Conservation (phyloP, 2,797 vertebrate genomes). For the Hypotaenidia philippensis region DNA sequence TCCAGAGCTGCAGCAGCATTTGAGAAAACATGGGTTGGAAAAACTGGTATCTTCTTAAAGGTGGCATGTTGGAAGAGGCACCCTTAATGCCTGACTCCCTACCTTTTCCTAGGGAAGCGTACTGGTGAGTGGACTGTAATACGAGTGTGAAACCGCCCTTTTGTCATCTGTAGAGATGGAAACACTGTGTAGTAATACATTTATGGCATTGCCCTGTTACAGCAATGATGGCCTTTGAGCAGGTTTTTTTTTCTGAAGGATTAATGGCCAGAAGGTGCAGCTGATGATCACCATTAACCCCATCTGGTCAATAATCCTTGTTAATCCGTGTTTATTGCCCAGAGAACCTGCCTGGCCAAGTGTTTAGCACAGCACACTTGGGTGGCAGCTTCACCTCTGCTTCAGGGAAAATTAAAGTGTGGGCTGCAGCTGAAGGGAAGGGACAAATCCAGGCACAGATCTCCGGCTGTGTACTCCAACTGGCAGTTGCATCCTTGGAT, state of each 20-base stretch:
- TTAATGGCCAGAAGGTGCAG: conserved; percentile 65
- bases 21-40: background rate
- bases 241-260: conserved; percentile 11
- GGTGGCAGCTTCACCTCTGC: background rate
- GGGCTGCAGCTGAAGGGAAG: background rate
- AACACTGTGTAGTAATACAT: background rate
- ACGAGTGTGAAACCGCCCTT: background rate
- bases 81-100: background rate
- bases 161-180: background rate
- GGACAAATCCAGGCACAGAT: background rate
- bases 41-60: accelerated
- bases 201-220: background rate
- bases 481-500: background rate
- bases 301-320: conserved; percentile 72
- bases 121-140: background rate
- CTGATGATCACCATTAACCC: conserved; percentile 68
- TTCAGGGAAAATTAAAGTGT: background rate
- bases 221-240: background rate
- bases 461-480: background rate
- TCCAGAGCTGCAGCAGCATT: background rate
- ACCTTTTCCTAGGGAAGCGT: accelerated
- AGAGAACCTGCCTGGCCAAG: background rate
- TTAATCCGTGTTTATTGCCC: conserved; percentile 71
- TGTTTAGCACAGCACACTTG: background rate
- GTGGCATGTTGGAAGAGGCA: background rate